phyloP scores from a whole-genome alignment of 2,113 vertebrate genomes.

The Rhipidura dahli region DNA sequence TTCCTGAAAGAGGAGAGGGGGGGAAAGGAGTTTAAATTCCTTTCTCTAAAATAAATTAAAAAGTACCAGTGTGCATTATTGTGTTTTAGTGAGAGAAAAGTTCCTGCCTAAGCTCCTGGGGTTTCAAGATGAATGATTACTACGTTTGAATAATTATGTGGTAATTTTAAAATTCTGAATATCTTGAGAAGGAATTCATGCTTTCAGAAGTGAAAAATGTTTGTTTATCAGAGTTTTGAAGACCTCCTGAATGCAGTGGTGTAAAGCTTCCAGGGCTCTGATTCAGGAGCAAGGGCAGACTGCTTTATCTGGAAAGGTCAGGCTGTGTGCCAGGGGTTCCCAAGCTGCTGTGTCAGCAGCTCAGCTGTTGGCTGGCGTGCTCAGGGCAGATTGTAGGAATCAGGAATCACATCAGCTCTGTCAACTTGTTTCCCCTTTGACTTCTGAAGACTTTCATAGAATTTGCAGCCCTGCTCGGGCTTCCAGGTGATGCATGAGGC shows the following conservation, averaged over 20 bases:
- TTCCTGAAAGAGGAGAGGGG: constrained; percentile 48
- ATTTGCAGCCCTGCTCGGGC: neutral
- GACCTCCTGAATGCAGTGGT: neutral
- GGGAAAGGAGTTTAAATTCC: constrained; percentile 30
- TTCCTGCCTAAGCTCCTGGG: neutral
- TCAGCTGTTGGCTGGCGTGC: neutral
- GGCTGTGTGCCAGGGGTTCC: neutral
- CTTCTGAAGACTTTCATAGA: neutral
- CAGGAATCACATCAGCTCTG: neutral
- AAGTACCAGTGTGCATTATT: neutral
- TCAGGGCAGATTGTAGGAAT: neutral
- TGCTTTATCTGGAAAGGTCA: neutral
- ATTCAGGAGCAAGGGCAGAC: neutral
- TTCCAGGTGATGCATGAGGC: neutral
- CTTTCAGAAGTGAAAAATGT: neutral
- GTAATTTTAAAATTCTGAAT: neutral
- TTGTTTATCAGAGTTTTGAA: neutral
- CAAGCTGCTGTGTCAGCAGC: neutral
- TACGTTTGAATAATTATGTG: neutral
- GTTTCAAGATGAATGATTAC: neutral
- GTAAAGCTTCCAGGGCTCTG: neutral
- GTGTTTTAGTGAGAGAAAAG: constrained; percentile 18
- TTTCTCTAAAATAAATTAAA: constrained; percentile 18
- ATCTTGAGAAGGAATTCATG: neutral
- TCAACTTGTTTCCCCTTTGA: neutral